Percentiles rank a stretch among this genome's conserved stretches.
Conservation (phyloP, 2,797 vertebrate genomes). For the Pelochelys cantorii region DNA sequence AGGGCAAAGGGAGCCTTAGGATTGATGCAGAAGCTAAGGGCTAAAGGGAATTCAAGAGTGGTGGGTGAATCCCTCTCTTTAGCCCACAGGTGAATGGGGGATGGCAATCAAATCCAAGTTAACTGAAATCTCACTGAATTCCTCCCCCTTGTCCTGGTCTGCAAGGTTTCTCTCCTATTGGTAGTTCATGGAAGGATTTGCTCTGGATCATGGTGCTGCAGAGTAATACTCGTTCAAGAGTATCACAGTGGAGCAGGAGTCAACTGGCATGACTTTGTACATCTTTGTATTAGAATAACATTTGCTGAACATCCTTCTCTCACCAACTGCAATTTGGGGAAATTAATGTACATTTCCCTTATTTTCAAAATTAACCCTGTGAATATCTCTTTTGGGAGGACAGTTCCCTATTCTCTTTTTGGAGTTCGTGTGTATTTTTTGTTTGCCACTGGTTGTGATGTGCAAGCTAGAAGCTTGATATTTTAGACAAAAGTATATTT, state of each 20-base stretch:
- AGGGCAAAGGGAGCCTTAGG: neutral
- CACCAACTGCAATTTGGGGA: neutral
- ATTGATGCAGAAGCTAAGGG: neutral
- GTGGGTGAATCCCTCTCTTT: neutral
- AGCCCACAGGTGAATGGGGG: neutral
- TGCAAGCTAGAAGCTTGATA: neutral
- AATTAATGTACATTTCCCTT: neutral
- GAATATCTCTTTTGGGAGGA: rapidly evolving
- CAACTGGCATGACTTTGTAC: neutral
- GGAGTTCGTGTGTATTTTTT: neutral
- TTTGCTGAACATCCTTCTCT: neutral
- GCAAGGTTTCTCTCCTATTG: neutral
- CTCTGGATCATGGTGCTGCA: neutral
- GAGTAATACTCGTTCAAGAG: neutral
- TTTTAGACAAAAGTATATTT: neutral
- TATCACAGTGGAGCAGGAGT: neutral
- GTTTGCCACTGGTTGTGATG: neutral
- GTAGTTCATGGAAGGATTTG: neutral
- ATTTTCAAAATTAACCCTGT: constrained; percentile 1
- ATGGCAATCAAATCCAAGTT: neutral
- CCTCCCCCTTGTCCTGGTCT: neutral
- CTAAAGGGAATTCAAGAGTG: neutral
- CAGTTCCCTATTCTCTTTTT: neutral
- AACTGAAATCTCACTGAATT: neutral
- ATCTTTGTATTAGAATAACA: constrained; percentile 2